Conservation (phyloP, 2,797 vertebrate genomes). For the Diplodus puntazzo region DNA sequence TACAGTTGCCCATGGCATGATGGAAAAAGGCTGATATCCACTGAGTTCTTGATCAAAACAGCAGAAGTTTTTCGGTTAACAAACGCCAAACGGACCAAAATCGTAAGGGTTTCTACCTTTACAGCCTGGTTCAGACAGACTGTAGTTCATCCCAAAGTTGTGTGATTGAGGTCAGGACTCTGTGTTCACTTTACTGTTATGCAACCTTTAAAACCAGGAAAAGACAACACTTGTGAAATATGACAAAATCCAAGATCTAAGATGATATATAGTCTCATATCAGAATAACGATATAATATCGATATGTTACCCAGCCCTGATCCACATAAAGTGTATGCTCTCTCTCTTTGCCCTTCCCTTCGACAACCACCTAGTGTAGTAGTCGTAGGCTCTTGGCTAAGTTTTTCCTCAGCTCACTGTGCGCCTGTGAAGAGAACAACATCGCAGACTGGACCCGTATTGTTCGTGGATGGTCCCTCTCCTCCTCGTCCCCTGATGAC, state of each 20-base stretch:
- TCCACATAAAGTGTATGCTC: background rate
- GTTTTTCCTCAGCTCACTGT: background rate
- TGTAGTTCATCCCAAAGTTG: background rate
- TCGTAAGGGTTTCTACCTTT: background rate
- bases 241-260: too few species aligned
- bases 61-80: background rate
- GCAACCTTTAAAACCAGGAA: too few species aligned
- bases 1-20: background rate
- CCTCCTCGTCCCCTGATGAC: conserved; percentile 6
- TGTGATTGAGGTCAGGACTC: background rate
- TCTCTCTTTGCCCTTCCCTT: background rate
- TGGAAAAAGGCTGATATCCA: background rate
- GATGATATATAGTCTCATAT: too few species aligned
- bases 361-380: background rate
- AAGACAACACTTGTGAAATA: too few species aligned
- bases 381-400: background rate
- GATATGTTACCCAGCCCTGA: too few species aligned
- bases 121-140: background rate
- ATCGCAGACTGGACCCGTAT: background rate
- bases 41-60: background rate
- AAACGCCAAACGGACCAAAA: background rate
- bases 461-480: background rate
- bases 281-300: too few species aligned
- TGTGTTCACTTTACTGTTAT: background rate
- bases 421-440: conserved; percentile 2